Evolutionary conservation across 2,888 invertebrate species (phyloP), one percentile per base, ranked within the genome.

Genomic region (Napeogenes inachia): DNA sequence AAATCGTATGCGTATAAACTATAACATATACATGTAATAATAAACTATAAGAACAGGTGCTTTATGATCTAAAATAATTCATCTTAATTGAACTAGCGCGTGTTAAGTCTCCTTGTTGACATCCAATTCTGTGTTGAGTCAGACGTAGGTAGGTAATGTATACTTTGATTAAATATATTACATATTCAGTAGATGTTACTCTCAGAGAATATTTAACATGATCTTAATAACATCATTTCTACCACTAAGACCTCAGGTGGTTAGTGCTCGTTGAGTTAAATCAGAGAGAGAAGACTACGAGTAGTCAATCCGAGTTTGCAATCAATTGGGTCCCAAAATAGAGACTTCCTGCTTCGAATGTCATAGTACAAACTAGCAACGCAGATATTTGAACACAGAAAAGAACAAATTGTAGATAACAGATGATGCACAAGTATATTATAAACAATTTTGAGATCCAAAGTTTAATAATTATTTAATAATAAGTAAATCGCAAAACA

Each of bases 61-160:
- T 42, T 2, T 42, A 42, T 42, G 30, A 3, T 50, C 50, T 50
- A 12, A 30, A 30, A 50, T 50, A 50, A 50, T 30, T 30, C 50
- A 50, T 30, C 21, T 50, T 50, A 50, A 50, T 50, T 30, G n/a
- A 50, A 8, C n/a, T 50, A 21, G 10, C 30, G 21, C 30, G 50
- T 50, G 50, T 50, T 10, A 50, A 30, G 30, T 50, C 50, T 47
- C 5, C 13, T 50, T 50, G 50, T 30, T 50, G 50, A 21, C 53
- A 66, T 74, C 69, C 74, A 74, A 77, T 77, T 74, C 72, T 65
- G 66, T 53, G 70, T 72, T 76, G 76, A 79, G 70, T 77, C 78
- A 78, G 54, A 46, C 50, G 21, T 50, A 13, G 13, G 47, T 50
- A 12, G 30, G 30, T 50, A 46, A 13, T 13, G 4, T 47, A 47